phyloP scores from a whole-genome alignment of 2,113 vertebrate species.

The Anser brachyrhynchus region DNA sequence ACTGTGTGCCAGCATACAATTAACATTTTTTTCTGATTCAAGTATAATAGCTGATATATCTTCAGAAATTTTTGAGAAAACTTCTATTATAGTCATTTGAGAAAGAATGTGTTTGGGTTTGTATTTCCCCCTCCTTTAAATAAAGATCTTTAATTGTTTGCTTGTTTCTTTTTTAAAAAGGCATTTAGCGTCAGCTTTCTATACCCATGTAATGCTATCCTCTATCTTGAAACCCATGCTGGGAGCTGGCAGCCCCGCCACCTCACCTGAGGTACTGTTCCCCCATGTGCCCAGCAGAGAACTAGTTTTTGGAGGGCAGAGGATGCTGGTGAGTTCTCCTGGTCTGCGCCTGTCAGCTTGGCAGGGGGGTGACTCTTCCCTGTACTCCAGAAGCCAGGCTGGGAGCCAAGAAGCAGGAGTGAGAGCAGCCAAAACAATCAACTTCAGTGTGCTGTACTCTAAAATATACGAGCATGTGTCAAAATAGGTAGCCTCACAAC shows the following conservation, averaged over 20 bases:
- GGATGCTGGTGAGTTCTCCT: background rate
- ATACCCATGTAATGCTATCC: background rate
- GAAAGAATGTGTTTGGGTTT: background rate
- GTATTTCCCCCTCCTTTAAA: background rate
- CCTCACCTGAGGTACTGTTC: background rate
- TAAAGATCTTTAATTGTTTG: background rate
- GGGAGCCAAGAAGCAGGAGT: slow-evolving; percentile 4
- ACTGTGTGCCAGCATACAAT: background rate
- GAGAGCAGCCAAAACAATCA: slow-evolving; percentile 40
- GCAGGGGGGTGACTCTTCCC: background rate
- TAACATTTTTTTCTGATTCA: background rate
- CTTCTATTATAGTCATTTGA: background rate
- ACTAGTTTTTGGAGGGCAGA: background rate
- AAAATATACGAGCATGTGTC: slow-evolving; percentile 34
- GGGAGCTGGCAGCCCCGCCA: background rate
- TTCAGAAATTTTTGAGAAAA: background rate
- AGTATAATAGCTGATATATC: background rate
- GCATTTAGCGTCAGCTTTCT: background rate
- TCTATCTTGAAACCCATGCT: background rate
- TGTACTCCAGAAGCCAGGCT: slow-evolving; percentile 3
- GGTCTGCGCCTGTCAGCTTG: background rate
- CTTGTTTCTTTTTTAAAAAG: background rate
- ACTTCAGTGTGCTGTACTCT: background rate
- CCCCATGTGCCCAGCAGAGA: background rate
- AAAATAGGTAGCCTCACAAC: slow-evolving; percentile 26